phyloP scores from a whole-genome alignment of 1,140 invertebrate species.

The Conus ventricosus region DNA sequence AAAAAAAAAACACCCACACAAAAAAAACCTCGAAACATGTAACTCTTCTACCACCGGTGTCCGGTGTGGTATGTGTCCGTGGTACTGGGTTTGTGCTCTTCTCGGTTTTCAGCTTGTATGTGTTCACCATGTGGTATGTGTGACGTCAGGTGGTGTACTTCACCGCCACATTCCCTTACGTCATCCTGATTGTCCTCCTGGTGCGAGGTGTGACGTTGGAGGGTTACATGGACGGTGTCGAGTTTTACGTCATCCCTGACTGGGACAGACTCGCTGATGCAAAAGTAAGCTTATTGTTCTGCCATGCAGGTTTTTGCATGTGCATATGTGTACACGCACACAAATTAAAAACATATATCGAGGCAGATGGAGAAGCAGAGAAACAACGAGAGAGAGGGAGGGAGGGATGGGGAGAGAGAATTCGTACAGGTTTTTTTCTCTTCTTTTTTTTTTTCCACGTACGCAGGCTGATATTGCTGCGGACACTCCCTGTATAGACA shows the following conservation, averaged over 20 bases:
- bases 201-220: conserved; percentile 80
- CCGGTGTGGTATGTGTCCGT: too few relatives aligned
- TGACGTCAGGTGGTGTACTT: conserved; percentile 19
- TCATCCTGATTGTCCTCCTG: conserved; percentile 73
- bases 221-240: conserved; percentile 82
- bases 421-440: too few relatives aligned
- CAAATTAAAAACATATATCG: too few relatives aligned
- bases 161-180: conserved; percentile 75
- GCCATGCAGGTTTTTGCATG: conserved; percentile 63
- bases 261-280: conserved; percentile 57
- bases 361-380: not conserved
- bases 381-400: not conserved
- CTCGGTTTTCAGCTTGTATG: too few relatives aligned
- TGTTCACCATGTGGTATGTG: conserved; percentile 62
- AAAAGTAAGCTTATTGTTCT: conserved; percentile 62
- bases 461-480: too few relatives aligned
- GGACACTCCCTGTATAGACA: too few relatives aligned
- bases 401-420: not conserved
- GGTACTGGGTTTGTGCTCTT: too few relatives aligned
- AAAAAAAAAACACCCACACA: too few relatives aligned
- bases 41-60: too few relatives aligned
- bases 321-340: conserved; percentile 19
- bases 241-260: conserved; percentile 83
- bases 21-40: too few relatives aligned
- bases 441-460: too few relatives aligned